These are phyloP conservation scores for Timandra comae DNA, from an alignment of 2,888 invertebrate species.

Conservation along the genomic window DNA sequence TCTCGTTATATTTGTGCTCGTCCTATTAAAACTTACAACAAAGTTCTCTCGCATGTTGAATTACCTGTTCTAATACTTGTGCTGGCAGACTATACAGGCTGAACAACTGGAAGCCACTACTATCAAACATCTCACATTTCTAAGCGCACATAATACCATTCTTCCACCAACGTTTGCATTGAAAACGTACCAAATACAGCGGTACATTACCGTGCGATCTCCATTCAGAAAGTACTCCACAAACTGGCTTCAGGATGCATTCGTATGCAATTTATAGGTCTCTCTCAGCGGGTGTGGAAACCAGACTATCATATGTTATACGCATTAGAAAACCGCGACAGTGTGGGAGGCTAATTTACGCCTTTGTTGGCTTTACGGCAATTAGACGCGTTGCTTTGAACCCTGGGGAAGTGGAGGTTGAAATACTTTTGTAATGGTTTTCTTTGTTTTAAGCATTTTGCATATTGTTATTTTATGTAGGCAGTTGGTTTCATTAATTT, in stretches of 20 bases:
- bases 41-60: no score
- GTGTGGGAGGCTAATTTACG: conserved; percentile 3
- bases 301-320: conserved; percentile 30
- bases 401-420: no score
- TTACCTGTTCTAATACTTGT: no score
- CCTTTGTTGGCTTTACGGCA: conserved; percentile 6
- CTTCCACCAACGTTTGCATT: conserved; percentile 11
- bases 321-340: conserved; percentile 38
- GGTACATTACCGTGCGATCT: conserved; percentile 26
- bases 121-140: conserved; percentile 11
- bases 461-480: no score
- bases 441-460: no score
- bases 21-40: not conserved
- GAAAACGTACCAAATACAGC: conserved; percentile 15
- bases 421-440: no score
- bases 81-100: conserved; percentile 5
- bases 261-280: conserved; percentile 59
- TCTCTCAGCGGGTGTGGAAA: conserved; percentile 47
- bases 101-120: conserved; percentile 1
- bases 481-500: no score
- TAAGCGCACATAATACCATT: conserved; percentile 15
- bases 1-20: not conserved
- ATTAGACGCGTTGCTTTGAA: no score
- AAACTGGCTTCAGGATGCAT: conserved; percentile 20
- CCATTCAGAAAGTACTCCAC: conserved; percentile 26